Conservation (phyloP, 2,888 invertebrate genomes). For the Cheilosia grossa region DNA sequence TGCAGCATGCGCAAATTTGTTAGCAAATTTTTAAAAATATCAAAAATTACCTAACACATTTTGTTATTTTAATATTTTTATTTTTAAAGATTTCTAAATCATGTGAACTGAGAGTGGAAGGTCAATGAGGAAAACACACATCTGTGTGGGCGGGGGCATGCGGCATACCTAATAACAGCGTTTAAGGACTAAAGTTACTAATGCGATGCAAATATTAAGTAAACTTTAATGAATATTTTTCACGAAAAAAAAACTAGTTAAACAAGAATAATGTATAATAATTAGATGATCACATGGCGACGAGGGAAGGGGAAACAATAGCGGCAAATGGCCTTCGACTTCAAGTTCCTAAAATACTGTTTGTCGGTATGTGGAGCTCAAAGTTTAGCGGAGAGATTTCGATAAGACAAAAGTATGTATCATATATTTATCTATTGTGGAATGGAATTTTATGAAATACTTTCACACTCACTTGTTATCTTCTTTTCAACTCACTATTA, state of each 20-base stretch:
- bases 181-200: background rate
- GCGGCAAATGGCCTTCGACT: conserved; percentile 51
- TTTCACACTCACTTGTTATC: conserved; percentile 51
- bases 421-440: no score
- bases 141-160: background rate
- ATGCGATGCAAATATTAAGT: background rate
- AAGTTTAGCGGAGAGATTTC: conserved; percentile 4
- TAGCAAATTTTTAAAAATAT: conserved; percentile 52
- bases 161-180: conserved; percentile 10
- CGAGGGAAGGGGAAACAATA: background rate
- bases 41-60: conserved; percentile 52
- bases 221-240: background rate
- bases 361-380: background rate
- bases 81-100: conserved; percentile 20
- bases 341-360: conserved; percentile 26
- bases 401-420: conserved; percentile 3
- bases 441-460: conserved; percentile 14
- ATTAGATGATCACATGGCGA: background rate
- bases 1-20: conserved; percentile 45
- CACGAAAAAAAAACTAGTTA: conserved; percentile 40
- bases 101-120: background rate
- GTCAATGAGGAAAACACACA: conserved; percentile 7
- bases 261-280: conserved; percentile 8
- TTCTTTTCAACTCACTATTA: conserved; percentile 19
- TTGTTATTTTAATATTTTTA: conserved; percentile 45